Base-by-base conservation (phyloP, 64 coral and sea anemone species). In the Stylophora pistillata region DNA sequence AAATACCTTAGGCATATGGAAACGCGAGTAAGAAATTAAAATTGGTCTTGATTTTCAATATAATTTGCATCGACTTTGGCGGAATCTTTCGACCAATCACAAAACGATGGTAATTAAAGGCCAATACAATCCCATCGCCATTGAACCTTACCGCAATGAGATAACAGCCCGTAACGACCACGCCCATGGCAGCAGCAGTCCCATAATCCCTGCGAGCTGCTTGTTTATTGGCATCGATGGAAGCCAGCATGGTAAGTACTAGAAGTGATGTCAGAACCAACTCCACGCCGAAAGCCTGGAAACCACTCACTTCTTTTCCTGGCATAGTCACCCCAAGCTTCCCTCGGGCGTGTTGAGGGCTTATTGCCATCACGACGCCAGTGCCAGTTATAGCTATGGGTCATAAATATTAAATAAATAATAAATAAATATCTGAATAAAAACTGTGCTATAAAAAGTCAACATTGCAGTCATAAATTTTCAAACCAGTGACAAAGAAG, bases 321-420 rank as follows among this genome's bases (percentile, higher is more conserved):
- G 83, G 90, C 12, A 79, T 58, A 20, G 90, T 92, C 55, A 73
- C 90, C 5, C 90, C 90, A 21, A 92, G 90, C 12, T 71, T 92
- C 74, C 90, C 90, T 31, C 90, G 80, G 73, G 90, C 90, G 61
- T 92, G 83, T 78, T 47, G 58, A 2, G 90, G 90, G 41, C 90
- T 86, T 16, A 86, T 75, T 4, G 75, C 73, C 70, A 66, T 63
- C 3, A 92, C 25, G 1, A 92, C n/a, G 37, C 81, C 90, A 15
- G 82, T 47, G 23, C 90, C 90, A n/a, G 90, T 92, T 30, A 92
- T 92, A 10, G 90, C 90, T 92, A 58, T 16, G 11, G 18, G 53
- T 47, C 37, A 47, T 47, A 47, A 47, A 47, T 47, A 47, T 3
- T 47, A 47, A 47, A 47, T 47, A 47, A 47, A 47, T 47, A 47